Evolutionary conservation across 2,888 invertebrate species (phyloP), one percentile per base, ranked within the genome.

Genomic region (Glyphotaelius pellucidus): DNA sequence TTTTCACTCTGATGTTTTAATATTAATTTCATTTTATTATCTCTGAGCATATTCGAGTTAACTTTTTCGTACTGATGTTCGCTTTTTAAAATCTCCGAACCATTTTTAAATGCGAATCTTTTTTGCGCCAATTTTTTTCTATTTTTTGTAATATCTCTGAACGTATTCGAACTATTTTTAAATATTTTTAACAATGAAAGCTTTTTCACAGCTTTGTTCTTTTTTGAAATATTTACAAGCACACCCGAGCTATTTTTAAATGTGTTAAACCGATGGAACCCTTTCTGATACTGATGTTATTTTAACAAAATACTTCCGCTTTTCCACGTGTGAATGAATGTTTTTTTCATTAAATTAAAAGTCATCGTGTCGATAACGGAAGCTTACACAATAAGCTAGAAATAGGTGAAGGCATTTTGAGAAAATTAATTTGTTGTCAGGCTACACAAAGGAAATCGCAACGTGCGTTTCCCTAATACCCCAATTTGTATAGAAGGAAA

Each of bases 261-360:
- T 67, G 84, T 89, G 84, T 86, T 91, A 83, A 67, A 32, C 42
- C 52, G 87, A 79, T 7, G 35, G 89, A 91, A 91, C 30, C 30
- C 80, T 35, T 31, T 35, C 84, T 84, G 25, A 67, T 9, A 91
- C 91, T 91, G 89, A 89, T 89, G 79, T 67, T 83, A 42, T 42
- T 67, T 90, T 90, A 31, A 52, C 80, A 19, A 85, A 38, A 31
- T 83, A 67, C 52, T 91, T 91, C 87, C 90, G 42, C 30, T 90
- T 81, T 90, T 32, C 81, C 83, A 92, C 83, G 30, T 90, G 81
- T 81, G 38, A 11, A n/a, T n/a, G 15, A n/a, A 32, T 67, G n/a
- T 80, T 52, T 80, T 47, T 89, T 89, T 90, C 80, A 92, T 87
- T 90, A 92, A 92, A 90, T 80, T 90, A 83, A 92, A 87, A 92